Evolutionary conservation across 2,113 vertebrate species (phyloP).

Genomic region (Oryzias woworae): DNA sequence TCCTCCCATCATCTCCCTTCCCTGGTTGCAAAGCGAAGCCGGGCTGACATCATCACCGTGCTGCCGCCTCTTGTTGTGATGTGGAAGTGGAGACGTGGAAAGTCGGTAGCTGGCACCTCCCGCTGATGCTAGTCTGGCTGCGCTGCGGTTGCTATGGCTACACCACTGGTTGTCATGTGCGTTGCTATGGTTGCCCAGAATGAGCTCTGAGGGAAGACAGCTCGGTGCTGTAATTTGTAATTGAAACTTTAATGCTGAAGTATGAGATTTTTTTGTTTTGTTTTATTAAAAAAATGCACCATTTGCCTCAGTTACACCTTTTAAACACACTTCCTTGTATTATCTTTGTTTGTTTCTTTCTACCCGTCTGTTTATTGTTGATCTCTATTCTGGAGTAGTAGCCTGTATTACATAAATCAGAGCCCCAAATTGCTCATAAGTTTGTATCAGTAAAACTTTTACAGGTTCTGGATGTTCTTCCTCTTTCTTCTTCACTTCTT

Average conservation of each 20-base stretch:
- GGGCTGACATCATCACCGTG: conserved; percentile 66
- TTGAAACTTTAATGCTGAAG: not conserved
- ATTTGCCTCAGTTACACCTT: too few species aligned
- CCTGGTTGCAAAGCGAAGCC: conserved; percentile 12
- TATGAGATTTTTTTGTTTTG: not conserved
- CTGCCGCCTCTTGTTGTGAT: conserved; percentile 49
- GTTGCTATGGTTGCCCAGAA: conserved; percentile 54
- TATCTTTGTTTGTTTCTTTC: too few species aligned
- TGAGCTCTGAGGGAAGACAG: not conserved
- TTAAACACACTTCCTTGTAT: too few species aligned
- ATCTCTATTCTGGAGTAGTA: conserved; percentile 1
- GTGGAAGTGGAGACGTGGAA: conserved; percentile 73
- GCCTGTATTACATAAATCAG: conserved; percentile 40
- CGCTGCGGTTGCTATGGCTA: conserved; percentile 39
- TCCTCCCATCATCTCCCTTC: not conserved
- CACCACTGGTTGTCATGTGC: conserved; percentile 28
- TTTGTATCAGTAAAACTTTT: conserved; percentile 18
- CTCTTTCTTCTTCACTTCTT: not conserved
- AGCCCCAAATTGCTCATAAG: conserved; percentile 17
- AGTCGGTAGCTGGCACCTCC: conserved; percentile 58
- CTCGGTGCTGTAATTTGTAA: not conserved
- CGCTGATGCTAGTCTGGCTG: conserved; percentile 46
- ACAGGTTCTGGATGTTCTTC: not conserved
- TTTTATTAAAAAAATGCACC: too few species aligned
- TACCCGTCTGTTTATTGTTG: too few species aligned